Base-by-base conservation (phyloP, 2,113 vertebrate species). In the Caracal caracal region DNA sequence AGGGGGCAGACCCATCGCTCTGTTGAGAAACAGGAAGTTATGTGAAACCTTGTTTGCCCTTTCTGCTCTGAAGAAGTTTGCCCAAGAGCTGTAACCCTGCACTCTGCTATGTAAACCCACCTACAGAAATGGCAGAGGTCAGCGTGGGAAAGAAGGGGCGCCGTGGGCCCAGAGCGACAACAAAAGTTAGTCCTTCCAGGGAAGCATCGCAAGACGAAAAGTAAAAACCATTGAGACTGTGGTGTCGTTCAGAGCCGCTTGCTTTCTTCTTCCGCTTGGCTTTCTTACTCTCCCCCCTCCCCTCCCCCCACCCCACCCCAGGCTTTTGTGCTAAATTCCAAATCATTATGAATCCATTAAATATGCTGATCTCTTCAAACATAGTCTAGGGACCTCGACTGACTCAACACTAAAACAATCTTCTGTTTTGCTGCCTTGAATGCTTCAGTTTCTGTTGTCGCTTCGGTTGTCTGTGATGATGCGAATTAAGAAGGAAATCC, bases 101-200 rank as follows among this genome's bases (percentile, higher is more conserved):
- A 6, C 81, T 88, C 16, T 40, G 81, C 95, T 70, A 2, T 89
- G 92, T 93, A 96, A 96, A 92, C 86, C 93, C 93, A 96, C 92
- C 92, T 91, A 93, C 86, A 96, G 95, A 81, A 96, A 92, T 78
- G 95, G 82, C 96, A 93, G 97, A 95, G 97, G 97, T 97, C 96
- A 96, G 93, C 84, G 56, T 53, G 97, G 97, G 97, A 98, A 98
- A 95, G 37, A 97, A 66, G 75, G 93, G 97, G 40, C 26, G 7
- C 94, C 95, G 71, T 75, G 78, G 97, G 96, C 93, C 88, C 95
- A n/a, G 73, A 95, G 94, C 65, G 94, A 97, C 76, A 86, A 90
- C 97, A 90, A 95, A 43, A 70, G 81, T 86, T 82, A 71, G 80
- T 61, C 73, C 94, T 97, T 65, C 84, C 35, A 63, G 92, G 56